Conservation (phyloP, 1,140 invertebrate species). For the Vanessa tameamea region DNA sequence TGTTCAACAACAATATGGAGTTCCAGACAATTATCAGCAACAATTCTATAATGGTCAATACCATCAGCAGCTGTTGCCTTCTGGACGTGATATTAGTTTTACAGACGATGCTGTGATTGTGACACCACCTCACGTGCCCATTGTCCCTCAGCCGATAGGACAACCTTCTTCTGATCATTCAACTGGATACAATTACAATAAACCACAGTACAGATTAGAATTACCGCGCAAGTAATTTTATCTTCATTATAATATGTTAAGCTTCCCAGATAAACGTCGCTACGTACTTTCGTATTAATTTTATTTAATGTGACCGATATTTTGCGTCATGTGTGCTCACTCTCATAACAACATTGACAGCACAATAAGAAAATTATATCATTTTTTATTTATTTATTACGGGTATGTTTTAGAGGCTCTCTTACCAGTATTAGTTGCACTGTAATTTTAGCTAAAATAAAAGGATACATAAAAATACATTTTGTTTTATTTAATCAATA, state of each 20-base stretch:
- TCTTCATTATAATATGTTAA: neutral
- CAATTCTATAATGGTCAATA: conserved; percentile 45
- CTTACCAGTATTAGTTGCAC: conserved; percentile 29
- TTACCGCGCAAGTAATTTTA: conserved; percentile 55
- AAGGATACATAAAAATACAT: neutral
- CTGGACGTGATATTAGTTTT: conserved; percentile 61
- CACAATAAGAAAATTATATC: neutral
- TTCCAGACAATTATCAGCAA: conserved; percentile 38
- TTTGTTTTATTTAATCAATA: neutral
- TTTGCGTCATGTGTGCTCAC: too few species aligned
- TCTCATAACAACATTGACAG: too few species aligned
- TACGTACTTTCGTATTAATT: too few species aligned
- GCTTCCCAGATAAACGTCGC: neutral
- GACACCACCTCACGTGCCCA: conserved; percentile 67
- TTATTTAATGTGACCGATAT: too few species aligned
- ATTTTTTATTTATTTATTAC: conserved; percentile 13
- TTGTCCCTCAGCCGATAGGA: conserved; percentile 30
- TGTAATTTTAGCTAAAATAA: conserved; percentile 20
- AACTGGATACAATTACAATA: conserved; percentile 68
- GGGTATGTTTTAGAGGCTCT: conserved; percentile 29
- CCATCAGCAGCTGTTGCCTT: conserved; percentile 45
- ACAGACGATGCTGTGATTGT: conserved; percentile 74
- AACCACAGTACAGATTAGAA: conserved; percentile 65
- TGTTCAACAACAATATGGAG: conserved; percentile 49
- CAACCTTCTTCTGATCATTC: conserved; percentile 43